Evolutionary conservation across 2,113 vertebrate species (phyloP).

Genomic region (Phaetusa simplex): DNA sequence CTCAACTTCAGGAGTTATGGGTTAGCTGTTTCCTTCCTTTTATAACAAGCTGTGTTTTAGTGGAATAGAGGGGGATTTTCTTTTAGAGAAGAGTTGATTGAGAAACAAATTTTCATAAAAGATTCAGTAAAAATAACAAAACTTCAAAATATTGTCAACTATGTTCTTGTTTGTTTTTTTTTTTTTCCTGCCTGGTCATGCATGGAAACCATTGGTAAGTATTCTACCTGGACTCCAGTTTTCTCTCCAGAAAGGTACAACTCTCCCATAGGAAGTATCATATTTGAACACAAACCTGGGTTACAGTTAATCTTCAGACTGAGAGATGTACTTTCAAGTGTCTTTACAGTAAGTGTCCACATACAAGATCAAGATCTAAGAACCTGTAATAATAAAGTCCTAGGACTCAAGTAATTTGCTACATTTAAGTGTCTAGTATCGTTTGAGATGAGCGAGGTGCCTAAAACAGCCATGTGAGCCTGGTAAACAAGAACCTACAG

Average conservation of each 20-base stretch:
- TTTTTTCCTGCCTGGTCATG: not conserved
- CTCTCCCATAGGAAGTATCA: fast-evolving
- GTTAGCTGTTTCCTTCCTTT: not conserved
- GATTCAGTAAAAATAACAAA: not conserved
- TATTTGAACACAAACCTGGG: not conserved
- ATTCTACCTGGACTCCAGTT: not conserved
- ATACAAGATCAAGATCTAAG: not conserved
- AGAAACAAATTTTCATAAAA: not conserved
- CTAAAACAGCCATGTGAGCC: not conserved
- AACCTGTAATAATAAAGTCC: not conserved
- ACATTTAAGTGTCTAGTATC: not conserved
- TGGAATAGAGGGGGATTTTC: not conserved
- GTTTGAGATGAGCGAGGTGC: not conserved
- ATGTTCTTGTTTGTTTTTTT: not conserved
- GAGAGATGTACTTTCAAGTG: not conserved
- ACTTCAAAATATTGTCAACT: not conserved
- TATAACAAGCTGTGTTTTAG: not conserved
- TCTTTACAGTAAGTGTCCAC: not conserved
- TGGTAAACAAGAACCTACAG: not conserved
- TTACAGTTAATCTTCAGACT: not conserved
- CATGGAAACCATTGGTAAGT: not conserved
- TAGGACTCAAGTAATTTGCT: not conserved
- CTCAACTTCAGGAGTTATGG: not conserved
- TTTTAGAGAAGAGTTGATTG: not conserved
- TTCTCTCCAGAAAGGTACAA: not conserved